Evolutionary conservation across 2,888 invertebrate species (phyloP).

Genomic region (Ennomos erosarius): DNA sequence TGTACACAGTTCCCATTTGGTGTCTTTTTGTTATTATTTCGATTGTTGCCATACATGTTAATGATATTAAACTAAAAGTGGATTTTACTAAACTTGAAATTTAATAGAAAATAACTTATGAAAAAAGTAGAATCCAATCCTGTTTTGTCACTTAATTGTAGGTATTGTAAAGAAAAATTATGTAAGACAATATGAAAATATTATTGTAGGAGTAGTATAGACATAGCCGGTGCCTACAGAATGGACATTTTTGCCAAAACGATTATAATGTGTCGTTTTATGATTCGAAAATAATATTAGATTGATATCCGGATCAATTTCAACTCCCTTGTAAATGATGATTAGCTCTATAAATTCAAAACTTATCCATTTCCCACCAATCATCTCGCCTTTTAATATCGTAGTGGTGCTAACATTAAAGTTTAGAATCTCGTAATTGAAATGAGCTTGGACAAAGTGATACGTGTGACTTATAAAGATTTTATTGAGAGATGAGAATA

Average conservation of each 20-base stretch:
- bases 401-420: slow-evolving; percentile 54
- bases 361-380: slow-evolving; percentile 52
- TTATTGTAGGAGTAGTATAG: no score
- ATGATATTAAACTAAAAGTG: background rate
- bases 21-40: slow-evolving; percentile 5
- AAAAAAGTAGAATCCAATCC: no score
- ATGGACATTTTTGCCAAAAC: no score
- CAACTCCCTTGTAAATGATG: no score
- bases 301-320: no score
- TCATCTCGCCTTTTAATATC: slow-evolving; percentile 43
- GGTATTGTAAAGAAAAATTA: no score
- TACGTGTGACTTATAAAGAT: slow-evolving; percentile 25
- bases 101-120: background rate
- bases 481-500: slow-evolving; percentile 17
- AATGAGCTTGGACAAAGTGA: slow-evolving; percentile 36
- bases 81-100: background rate
- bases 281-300: no score
- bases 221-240: no score
- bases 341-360: slow-evolving; percentile 13
- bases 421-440: slow-evolving; percentile 33
- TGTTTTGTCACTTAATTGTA: no score
- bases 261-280: no score
- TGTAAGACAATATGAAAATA: no score
- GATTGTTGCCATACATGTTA: slow-evolving; percentile 10
- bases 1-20: background rate